These are phyloP conservation scores for Melitaea cinxia DNA, from an alignment of 1,140 invertebrate genomes.

Conservation along the genomic window DNA sequence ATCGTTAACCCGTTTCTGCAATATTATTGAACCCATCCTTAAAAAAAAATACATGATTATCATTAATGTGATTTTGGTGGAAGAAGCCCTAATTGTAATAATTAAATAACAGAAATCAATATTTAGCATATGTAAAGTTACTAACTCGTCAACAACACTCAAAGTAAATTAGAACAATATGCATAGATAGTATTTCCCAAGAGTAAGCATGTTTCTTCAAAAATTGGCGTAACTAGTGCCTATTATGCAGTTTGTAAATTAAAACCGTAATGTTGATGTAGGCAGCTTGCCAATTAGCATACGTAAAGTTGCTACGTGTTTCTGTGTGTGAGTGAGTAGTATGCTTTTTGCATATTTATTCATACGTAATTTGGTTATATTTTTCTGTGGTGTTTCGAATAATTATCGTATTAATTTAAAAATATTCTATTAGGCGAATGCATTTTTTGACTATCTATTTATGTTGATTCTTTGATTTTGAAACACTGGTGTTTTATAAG, in stretches of 20 bases:
- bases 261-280: conserved; percentile 19
- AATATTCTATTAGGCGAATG: not conserved
- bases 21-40: too few species aligned
- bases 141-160: too few species aligned
- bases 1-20: too few species aligned
- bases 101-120: too few species aligned
- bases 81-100: too few species aligned
- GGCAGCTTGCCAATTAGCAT: conserved; percentile 25
- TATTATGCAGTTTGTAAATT: conserved; percentile 14
- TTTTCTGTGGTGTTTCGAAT: not conserved
- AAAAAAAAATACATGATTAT: too few species aligned
- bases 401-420: not conserved
- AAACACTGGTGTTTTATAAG: too few species aligned
- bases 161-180: not conserved
- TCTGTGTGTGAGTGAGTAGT: not conserved
- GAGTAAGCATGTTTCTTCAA: not conserved
- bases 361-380: not conserved
- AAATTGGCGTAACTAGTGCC: not conserved
- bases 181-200: not conserved
- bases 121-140: too few species aligned
- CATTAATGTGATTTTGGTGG: too few species aligned
- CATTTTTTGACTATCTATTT: too few species aligned
- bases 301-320: not conserved
- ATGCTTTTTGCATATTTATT: not conserved
- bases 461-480: too few species aligned